Base-by-base conservation (phyloP, 2,797 vertebrate species). In the Pempheris klunzingeri region DNA sequence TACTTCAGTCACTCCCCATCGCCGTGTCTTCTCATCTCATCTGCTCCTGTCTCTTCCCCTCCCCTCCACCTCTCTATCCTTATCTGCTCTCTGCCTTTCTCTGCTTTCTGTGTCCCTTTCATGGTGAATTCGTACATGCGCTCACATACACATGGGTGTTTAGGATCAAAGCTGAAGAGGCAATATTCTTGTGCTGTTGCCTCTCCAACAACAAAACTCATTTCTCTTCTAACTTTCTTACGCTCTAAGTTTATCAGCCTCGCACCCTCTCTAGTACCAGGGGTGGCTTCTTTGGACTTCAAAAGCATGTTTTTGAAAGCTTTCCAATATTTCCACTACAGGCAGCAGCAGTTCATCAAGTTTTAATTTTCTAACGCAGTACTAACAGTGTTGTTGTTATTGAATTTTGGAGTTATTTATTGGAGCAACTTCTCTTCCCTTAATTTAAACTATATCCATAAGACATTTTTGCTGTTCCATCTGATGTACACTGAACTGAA, bases 1-100 rank as follows among this genome's bases (percentile, higher is more conserved):
- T 3, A 46, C 80, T 89, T 88, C 64, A 78, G 83, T 84, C 78
- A 38, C 79, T 85, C 49, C 79, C 69, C 71, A 59, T 71, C 72
- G 3, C 46, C 22, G 14, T 61, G 54, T 80, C 73, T 72, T 60
- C 72, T 88, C 73, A 46, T 85, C 82, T 84, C 77, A 68, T 79
- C 82, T 87, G 55, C 66, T 86, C 32, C 53, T 0, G 7, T 80
- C 75, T 74, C 46, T 28, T 60, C 54, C 36, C 38, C 10, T 65
- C 65, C 7, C 11, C 14, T 17, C 50, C 62, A 22, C 15, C 32
- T 49, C 44, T 57, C 47, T 77, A 32, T 38, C 28, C 39, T 52
- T 38, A 30, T 81, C 67, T 81, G n/a, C 67, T 22, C 32, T 78
- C 24, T 77, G 38, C 69, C 61, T 76, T 50, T 52, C 47, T 60